A percentile compares a stretch with the other conserved stretches of the same genome.
phyloP scores from a whole-genome alignment of 2,113 vertebrate genomes.

The Taxidea taxus region DNA sequence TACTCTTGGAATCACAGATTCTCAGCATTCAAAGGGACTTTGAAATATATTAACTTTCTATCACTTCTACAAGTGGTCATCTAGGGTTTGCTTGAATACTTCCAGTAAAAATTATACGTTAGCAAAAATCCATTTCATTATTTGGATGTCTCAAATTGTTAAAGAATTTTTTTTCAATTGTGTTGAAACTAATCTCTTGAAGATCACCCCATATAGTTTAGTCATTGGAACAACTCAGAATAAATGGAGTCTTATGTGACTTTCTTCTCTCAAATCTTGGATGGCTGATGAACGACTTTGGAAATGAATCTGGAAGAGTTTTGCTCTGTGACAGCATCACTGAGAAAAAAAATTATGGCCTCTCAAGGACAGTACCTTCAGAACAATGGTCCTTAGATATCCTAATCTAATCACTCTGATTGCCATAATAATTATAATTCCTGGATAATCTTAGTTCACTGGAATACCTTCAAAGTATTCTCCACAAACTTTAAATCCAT shows the following conservation, averaged over 20 bases:
- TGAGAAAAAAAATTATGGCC: neutral
- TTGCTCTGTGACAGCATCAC: neutral
- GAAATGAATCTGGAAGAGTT: neutral
- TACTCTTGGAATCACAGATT: neutral
- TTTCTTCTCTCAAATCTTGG: constrained; percentile 18
- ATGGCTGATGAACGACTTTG: neutral
- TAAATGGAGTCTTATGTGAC: neutral
- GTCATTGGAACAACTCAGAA: neutral
- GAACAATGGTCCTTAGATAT: neutral
- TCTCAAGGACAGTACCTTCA: neutral
- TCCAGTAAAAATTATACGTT: neutral
- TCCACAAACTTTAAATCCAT: neutral
- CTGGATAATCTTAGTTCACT: neutral
- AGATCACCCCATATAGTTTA: neutral
- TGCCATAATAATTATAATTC: neutral
- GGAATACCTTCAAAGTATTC: neutral
- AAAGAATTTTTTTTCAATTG: neutral
- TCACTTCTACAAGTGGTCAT: neutral
- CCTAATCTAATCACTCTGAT: neutral
- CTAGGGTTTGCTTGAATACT: neutral
- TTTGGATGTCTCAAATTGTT: neutral
- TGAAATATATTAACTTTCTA: neutral
- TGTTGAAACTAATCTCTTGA: neutral
- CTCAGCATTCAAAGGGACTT: neutral
- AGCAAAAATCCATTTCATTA: neutral